A percentile compares a stretch with the other conserved stretches of the same genome.
Conservation (phyloP, 1,140 invertebrate species). For the Aphelenchoides fujianensis region DNA sequence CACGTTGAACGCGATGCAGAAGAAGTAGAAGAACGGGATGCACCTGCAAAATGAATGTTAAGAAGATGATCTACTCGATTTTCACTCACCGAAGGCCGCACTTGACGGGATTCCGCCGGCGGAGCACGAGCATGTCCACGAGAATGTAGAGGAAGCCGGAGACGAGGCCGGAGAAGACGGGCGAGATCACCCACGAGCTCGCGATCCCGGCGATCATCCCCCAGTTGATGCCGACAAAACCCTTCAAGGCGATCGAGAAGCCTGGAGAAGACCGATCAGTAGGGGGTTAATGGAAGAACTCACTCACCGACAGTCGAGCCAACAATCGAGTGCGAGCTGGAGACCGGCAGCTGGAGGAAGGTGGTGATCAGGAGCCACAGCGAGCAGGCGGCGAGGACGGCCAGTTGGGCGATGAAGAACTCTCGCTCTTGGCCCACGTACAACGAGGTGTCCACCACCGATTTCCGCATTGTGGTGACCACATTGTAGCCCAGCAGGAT, state of each 20-base stretch:
- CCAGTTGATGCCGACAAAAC: constrained; percentile 81
- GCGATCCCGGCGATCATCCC: constrained; percentile 59
- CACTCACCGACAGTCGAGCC: constrained; percentile 88
- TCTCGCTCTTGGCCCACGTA: constrained; percentile 16
- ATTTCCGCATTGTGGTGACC: constrained; percentile 33
- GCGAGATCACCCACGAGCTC: constrained; percentile 44
- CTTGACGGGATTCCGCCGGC: no score
- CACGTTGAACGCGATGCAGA: constrained; percentile 84
- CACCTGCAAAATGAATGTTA: constrained; percentile 66
- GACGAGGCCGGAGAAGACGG: constrained; percentile 41
- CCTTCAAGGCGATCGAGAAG: constrained; percentile 82
- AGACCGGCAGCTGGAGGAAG: constrained; percentile 78
- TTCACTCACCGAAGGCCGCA: constrained; percentile 59
- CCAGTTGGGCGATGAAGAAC: constrained; percentile 55
- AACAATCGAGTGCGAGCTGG: constrained; percentile 87
- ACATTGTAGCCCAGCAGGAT: constrained; percentile 61
- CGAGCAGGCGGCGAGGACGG: constrained; percentile 70
- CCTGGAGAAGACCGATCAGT: no score
- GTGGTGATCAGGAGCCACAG: constrained; percentile 88
- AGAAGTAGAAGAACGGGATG: constrained; percentile 82
- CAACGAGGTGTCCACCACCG: constrained; percentile 28
- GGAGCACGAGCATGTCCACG: constrained; percentile 42
- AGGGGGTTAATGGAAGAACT: neutral
- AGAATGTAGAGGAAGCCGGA: constrained; percentile 39
- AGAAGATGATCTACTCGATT: constrained; percentile 79